Percentiles rank a stretch among this genome's conserved stretches.
Conservation (phyloP, 2,113 vertebrate genomes). For the Taurulus bubalis region DNA sequence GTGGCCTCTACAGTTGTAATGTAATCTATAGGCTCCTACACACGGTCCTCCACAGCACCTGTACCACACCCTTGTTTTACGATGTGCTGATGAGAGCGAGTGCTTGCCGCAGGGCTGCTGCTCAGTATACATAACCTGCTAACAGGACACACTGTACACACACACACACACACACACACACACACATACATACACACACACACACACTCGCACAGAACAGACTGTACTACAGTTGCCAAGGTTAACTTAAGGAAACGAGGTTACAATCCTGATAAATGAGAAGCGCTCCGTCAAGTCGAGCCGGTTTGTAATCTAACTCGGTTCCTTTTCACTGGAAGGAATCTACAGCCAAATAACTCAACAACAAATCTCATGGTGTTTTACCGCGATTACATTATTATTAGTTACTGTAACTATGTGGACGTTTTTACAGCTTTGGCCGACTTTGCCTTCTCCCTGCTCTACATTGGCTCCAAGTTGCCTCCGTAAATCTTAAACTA, state of each 20-base stretch:
- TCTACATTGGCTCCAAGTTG: constrained; percentile 41
- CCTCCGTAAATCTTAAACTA: constrained; percentile 74
- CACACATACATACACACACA: constrained; percentile 28
- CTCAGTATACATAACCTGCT: constrained; percentile 22
- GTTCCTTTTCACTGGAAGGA: constrained; percentile 1
- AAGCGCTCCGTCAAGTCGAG: constrained; percentile 62
- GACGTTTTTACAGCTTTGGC: constrained; percentile 44
- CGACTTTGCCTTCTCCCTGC: constrained; percentile 41
- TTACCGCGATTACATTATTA: neutral
- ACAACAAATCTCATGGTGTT: neutral
- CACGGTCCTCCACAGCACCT: constrained; percentile 16
- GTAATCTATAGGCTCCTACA: constrained; percentile 11
- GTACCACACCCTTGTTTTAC: constrained; percentile 52
- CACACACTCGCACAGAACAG: constrained; percentile 40
- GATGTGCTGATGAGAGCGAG: constrained; percentile 27
- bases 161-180: constrained; percentile 24
- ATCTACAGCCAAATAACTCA: constrained; percentile 7
- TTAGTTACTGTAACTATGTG: constrained; percentile 11
- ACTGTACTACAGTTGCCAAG: constrained; percentile 53
- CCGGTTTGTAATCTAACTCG: constrained; percentile 61
- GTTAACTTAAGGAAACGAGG: constrained; percentile 69
- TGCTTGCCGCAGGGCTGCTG: constrained; percentile 13
- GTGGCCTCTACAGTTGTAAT: neutral
- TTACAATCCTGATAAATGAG: constrained; percentile 62
- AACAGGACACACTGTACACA: constrained; percentile 28